phyloP scores from a whole-genome alignment of 2,888 invertebrate genomes.

The Eupithecia exiguata region DNA sequence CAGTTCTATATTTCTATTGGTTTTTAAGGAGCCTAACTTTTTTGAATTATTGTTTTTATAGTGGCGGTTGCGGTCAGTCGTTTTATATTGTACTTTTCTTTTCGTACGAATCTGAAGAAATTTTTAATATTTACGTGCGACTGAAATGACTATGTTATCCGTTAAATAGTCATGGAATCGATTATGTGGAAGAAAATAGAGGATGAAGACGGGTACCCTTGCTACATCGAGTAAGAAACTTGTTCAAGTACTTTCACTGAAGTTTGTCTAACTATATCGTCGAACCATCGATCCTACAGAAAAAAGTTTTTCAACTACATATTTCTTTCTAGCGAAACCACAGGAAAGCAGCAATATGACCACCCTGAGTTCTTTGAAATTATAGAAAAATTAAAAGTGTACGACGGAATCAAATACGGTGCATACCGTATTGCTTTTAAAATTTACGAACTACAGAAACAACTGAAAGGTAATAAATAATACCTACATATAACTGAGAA shows the following conservation, averaged over 20 bases:
- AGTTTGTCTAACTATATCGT: background rate
- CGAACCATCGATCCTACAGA: background rate
- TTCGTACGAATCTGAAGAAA: background rate
- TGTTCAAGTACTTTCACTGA: constrained; percentile 55
- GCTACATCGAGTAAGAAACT: constrained; percentile 83
- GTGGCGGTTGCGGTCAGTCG: too few relatives aligned
- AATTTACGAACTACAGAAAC: constrained; percentile 70
- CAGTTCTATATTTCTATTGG: too few relatives aligned
- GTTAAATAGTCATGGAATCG: constrained; percentile 55
- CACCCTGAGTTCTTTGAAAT: constrained; percentile 85
- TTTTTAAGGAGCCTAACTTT: too few relatives aligned
- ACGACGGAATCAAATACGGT: constrained; percentile 88
- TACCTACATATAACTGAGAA: constrained; percentile 54
- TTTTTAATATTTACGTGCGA: background rate
- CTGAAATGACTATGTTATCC: background rate
- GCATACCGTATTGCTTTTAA: constrained; percentile 91
- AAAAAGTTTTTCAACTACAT: constrained; percentile 10
- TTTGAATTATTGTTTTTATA: too few relatives aligned
- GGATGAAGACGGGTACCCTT: constrained; percentile 85
- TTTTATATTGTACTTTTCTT: too few relatives aligned
- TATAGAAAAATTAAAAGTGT: constrained; percentile 83
- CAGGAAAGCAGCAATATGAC: constrained; percentile 81
- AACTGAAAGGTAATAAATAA: constrained; percentile 79
- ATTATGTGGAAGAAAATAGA: constrained; percentile 83
- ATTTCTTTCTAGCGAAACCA: constrained; percentile 70